These are phyloP conservation scores for Hystrix cristata DNA, from an alignment of 2,113 vertebrate species.

Conservation along the genomic window DNA sequence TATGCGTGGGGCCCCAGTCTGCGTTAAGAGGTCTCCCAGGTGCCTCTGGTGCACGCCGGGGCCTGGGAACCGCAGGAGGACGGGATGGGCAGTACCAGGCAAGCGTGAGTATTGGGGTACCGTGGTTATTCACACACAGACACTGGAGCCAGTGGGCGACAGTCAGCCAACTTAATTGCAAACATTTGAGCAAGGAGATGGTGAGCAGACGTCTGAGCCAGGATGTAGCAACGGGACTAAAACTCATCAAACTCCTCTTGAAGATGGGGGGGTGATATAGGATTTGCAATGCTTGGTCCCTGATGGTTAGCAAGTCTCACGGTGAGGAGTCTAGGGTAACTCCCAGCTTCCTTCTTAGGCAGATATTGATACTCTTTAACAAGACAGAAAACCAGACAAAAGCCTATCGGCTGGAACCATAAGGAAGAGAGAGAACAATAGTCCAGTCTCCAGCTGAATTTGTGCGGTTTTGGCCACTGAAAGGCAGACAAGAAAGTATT, in stretches of 20 bases:
- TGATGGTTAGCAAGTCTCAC: not conserved
- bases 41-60: not conserved
- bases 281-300: too few relatives aligned
- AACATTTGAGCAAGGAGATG: not conserved
- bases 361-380: not conserved
- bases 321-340: not conserved
- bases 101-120: not conserved
- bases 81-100: not conserved
- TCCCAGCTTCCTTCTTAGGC: constrained; percentile 10
- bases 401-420: not conserved
- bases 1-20: fast-evolving
- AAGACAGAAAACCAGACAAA: not conserved
- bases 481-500: constrained; percentile 66
- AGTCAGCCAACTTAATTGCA: not conserved
- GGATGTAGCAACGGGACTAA: not conserved
- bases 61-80: not conserved
- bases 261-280: not conserved
- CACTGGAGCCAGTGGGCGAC: not conserved
- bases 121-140: not conserved
- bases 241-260: not conserved
- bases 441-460: constrained; percentile 26
- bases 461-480: constrained; percentile 67
- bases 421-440: constrained; percentile 29
- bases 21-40: not conserved
- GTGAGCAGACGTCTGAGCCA: not conserved